Base-by-base conservation (phyloP, 2,113 vertebrate species). In the Dendropsophus ebraccatus region DNA sequence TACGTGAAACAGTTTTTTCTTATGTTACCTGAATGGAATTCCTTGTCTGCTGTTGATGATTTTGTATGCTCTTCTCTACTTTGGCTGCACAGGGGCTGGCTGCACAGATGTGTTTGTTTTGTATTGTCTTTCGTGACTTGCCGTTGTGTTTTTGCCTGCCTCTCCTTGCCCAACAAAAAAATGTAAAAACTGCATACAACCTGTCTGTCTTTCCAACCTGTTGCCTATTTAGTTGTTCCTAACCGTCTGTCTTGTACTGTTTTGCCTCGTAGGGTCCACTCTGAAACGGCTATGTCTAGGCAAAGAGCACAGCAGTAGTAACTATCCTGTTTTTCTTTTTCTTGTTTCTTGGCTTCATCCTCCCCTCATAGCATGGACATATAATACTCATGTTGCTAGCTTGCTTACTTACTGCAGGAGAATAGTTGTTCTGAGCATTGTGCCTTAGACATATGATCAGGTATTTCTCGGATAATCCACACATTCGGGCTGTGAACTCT, bases 251-350 rank as follows among this genome's bases (percentile, higher is more conserved):
- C 95, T 96, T 97, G 94, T 99, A 96, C 96, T 96, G 92, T 98
- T 95, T 95, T 97, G 94, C 96, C 93, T 95, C 96, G 93, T 97
- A 99, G 97, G 97, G 97, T 98, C 97, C 93, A 97, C 97, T 94
- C 95, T 99, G 96, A 99, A 98, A 97, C 97, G 97, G 95, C 97
- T 99, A 93, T 99, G 97, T 96, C 97, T 99, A 96, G 97, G 97
- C 96, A 99, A 99, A 98, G 97, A 99, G 92, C 97, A 97, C 96
- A 98, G 96, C 97, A 97, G 96, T 97, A 97, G 97, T 99, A 99
- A 99, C 95, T 99, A 99, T 99, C 96, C 91, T 89, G 89, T 96
- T 96, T 97, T 95, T n/a, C 8, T 79, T 77, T 76, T 78, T 13
- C 45, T 74, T 92, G 95, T 95, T 94, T 92, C 92, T 94, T 94